Percentiles rank a stretch among this genome's conserved stretches.
Evolutionary conservation across 2,888 invertebrate species (phyloP).

Genomic region (Leptinotarsa peninsularis): DNA sequence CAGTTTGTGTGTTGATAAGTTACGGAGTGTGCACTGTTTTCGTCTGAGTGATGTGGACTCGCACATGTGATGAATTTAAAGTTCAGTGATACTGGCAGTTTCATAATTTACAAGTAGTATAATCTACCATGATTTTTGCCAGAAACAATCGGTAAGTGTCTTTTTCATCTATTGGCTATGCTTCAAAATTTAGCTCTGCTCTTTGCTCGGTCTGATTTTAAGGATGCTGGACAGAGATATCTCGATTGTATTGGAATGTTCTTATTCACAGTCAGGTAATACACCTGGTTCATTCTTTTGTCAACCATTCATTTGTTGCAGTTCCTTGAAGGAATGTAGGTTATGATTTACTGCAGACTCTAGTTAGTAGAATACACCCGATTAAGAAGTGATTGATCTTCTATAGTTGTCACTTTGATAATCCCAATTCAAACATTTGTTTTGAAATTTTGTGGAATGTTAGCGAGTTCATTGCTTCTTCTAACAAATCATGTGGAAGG

Average conservation of each 20-base stretch:
- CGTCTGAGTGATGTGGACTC: slow-evolving; percentile 50
- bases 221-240: slow-evolving; percentile 26
- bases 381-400: neutral
- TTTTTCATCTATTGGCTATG: slow-evolving; percentile 2
- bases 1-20: slow-evolving; percentile 52
- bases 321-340: slow-evolving; percentile 4
- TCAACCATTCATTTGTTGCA: slow-evolving; percentile 11
- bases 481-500: neutral
- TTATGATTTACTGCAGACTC: neutral
- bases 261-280: slow-evolving; percentile 17
- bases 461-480: neutral
- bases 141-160: slow-evolving; percentile 53
- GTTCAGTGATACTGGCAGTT: slow-evolving; percentile 48
- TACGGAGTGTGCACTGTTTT: slow-evolving; percentile 48
- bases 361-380: neutral
- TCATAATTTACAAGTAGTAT: slow-evolving; percentile 45
- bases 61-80: slow-evolving; percentile 57
- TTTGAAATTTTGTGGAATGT: neutral
- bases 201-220: slow-evolving; percentile 10
- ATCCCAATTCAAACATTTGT: slow-evolving; percentile 1
- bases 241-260: slow-evolving; percentile 18
- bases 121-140: slow-evolving; percentile 55
- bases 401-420: neutral
- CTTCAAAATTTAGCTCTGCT: slow-evolving; percentile 8
- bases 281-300: slow-evolving; percentile 18